Evolutionary conservation across 2,797 vertebrate species (phyloP), one percentile per base, ranked within the genome.

Genomic region (Mormyrops boulengeri): DNA sequence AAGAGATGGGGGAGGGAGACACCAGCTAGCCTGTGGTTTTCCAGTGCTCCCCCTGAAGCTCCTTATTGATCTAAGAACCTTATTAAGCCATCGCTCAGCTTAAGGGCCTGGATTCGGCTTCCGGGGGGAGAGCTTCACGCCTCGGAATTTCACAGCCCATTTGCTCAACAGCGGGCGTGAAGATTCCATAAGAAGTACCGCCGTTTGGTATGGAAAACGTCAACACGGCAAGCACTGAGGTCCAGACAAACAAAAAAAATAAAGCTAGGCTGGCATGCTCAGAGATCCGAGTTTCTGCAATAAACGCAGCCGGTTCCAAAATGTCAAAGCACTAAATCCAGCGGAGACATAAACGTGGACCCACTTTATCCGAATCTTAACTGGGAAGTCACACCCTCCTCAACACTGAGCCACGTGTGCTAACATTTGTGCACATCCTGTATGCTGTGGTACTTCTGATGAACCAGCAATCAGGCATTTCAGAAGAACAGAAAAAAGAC

Each of bases 141-240:
- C 12, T 44, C 34, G n/a, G 57, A 88, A 88, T 88, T 88, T 88
- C 87, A 88, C 57, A 66, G 87, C 19, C 50, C 34, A 88, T 88
- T 88, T 88, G 57, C 55, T 88, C 87, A 9, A 55, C 53, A n/a
- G 85, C 41, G 47, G 87, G 57, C n/a, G 41, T 62, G 55, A 88
- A 88, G 41, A 49, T 30, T 50, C 82, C 82, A 49, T 44, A 50
- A 50, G 82, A 85, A 52, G 41, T 6, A 2, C 4, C 19, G 3
- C 7, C 6, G 9, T 47, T 85, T n/a, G 7, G 19, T 19, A 49
- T n/a, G 19, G 8, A 41, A 19, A 3, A 19, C 17, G 7, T 80
- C 38, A 80, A 44, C 0, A 17, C 34, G 47, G 82, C 47, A 26
- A 26, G 82, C 47, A 5, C 19, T 4, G 41, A 52, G n/a, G 47